Evolutionary conservation across 2,797 vertebrate species (phyloP), one percentile per base, ranked within the genome.

Genomic region (Molossus molossus): DNA sequence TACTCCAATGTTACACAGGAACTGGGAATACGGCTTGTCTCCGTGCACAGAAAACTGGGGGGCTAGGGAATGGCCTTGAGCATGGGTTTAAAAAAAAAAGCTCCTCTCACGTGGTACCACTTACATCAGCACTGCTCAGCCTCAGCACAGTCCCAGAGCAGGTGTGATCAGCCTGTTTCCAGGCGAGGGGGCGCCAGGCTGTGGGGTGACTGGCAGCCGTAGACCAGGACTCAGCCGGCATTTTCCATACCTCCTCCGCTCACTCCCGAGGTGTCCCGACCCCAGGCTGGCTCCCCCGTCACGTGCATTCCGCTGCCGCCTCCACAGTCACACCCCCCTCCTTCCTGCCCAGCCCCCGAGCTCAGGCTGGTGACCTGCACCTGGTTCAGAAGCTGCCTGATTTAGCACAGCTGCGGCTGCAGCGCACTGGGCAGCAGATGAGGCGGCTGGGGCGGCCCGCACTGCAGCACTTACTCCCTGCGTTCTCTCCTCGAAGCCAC

Each of bases 341-440:
- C 77, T 91, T 89, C 91, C 90, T 65, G 67, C 50, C 62, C 60
- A 53, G 57, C 70, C 77, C n/a, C 76, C 53, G 40, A 13, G 33
- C 15, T n/a, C 69, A 67, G 48, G 40, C 6, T 29, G 7, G 1
- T 33, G 21, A 57, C 79, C 93, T 67, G n/a, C 70, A 33, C 37
- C 33, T 88, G 58, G 62, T 23, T n/a, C 55, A 14, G 2, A 37
- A 65, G 10, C 9, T 23, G n/a, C 87, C 69, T n/a, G 6, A 40
- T 9, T 67, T 2, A 86, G 79, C 4, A 0, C 0, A 0, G 45
- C 48, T 2, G 1, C 0, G 73, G 33, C 57, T 9, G n/a, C 29
- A 4, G 53, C 0, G 0, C 37, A 3, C 33, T 17, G 0, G 18
- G n/a, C 55, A 8, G 37, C 1, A 25, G 65, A 20, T 0, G 7